Percentiles rank a stretch among this genome's conserved stretches.
Conservation (phyloP, 2,113 vertebrate species). For the Spermophilus dauricus region DNA sequence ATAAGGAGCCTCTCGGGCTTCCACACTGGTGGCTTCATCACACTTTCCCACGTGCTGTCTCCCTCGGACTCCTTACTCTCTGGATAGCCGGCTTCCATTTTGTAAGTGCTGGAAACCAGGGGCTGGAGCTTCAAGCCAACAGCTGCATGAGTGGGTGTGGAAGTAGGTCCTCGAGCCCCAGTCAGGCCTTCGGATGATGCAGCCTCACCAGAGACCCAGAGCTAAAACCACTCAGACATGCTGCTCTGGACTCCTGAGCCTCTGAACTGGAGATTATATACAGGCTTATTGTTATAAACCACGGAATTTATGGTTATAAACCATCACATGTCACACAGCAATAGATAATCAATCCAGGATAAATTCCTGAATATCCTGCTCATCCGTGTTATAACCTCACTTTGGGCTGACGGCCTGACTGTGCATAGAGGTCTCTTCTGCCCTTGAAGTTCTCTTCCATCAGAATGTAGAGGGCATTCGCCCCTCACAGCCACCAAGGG, state of each 20-base stretch:
- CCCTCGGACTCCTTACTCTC: not conserved
- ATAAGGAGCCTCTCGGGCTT: not conserved
- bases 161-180: not conserved
- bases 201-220: not conserved
- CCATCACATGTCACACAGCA: not conserved
- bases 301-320: too few relatives aligned
- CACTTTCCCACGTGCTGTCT: not conserved
- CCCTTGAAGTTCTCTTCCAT: not conserved
- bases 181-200: too few relatives aligned
- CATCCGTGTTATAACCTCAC: not conserved
- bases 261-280: not conserved
- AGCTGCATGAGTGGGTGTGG: accelerated
- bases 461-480: not conserved
- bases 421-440: not conserved
- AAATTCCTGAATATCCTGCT: not conserved
- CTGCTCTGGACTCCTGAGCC: not conserved
- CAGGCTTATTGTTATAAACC: not conserved
- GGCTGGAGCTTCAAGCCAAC: not conserved
- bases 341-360: not conserved
- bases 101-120: not conserved
- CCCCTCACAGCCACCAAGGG: not conserved
- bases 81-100: not conserved
- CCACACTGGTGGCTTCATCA: not conserved
- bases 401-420: not conserved
- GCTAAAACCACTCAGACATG: not conserved